A percentile compares a stretch with the other conserved stretches of the same genome.
These are phyloP conservation scores for Tricholauxania praeusta DNA, from an alignment of 2,888 invertebrate species.

Conservation along the genomic window DNA sequence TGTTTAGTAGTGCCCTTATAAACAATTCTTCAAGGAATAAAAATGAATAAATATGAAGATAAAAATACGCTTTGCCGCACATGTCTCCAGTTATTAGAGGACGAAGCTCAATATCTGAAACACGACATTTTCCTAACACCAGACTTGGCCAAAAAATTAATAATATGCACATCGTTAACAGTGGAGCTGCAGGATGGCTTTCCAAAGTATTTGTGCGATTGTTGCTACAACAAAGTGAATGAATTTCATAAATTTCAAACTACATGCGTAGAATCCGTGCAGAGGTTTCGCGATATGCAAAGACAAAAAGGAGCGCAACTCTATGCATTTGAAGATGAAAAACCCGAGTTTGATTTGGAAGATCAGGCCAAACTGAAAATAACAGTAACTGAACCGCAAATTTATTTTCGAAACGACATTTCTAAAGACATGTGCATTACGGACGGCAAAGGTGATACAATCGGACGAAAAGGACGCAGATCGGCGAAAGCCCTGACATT, in stretches of 20 bases:
- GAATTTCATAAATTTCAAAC: slow-evolving; percentile 47
- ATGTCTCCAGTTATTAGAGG: slow-evolving; percentile 30
- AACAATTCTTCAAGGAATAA: neutral
- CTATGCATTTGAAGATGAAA: slow-evolving; percentile 33
- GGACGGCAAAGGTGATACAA: neutral
- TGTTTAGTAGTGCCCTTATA: neutral
- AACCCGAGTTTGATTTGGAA: slow-evolving; percentile 33
- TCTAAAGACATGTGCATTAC: neutral
- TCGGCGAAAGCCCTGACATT: neutral
- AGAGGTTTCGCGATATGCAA: slow-evolving; percentile 35
- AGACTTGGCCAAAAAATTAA: slow-evolving; percentile 54
- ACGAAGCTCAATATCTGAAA: neutral
- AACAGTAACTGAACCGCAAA: slow-evolving; percentile 22
- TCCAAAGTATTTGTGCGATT: slow-evolving; percentile 45
- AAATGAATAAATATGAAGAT: slow-evolving; percentile 15
- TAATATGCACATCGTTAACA: slow-evolving; percentile 50
- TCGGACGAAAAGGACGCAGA: neutral
- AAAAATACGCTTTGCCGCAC: slow-evolving; percentile 26
- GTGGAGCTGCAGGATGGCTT: slow-evolving; percentile 48
- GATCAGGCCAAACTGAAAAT: slow-evolving; percentile 22
- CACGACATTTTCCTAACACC: slow-evolving; percentile 40
- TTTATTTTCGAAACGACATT: neutral
- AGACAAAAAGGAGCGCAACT: neutral
- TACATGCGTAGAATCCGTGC: slow-evolving; percentile 46
- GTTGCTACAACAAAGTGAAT: slow-evolving; percentile 44